Evolutionary conservation across 2,797 vertebrate genomes (phyloP), one percentile per base, ranked within the genome.

Genomic region (Pempheris klunzingeri): DNA sequence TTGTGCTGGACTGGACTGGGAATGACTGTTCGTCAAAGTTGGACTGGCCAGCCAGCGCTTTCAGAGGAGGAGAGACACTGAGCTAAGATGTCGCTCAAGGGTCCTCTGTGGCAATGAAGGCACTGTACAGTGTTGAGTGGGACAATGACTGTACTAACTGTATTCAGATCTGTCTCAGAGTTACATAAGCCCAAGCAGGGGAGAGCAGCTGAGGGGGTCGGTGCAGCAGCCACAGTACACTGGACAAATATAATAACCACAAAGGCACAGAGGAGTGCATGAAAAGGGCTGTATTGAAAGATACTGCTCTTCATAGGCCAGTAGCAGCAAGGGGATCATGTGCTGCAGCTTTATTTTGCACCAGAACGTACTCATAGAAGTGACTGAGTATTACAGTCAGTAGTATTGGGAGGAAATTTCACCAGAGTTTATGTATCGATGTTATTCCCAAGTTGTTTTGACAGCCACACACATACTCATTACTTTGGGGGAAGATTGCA

Each of bases 161-260:
- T 93, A 93, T 94, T 94, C 88, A 91, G 87, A 91, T 91, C 81
- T 87, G 89, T 92, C 90, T 94, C 87, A 15, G 71, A 59, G 85
- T 95, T 94, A 93, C 87, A 70, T 93, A 94, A 93, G 82, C 81
- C 76, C 3, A 57, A 71, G 87, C 77, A 83, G 84, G 75, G 85
- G 71, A 87, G 84, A 87, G 87, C 83, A 85, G 90, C 80, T 88
- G 87, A 91, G 86, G 91, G 90, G 86, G 90, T 89, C 83, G 76
- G 81, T 78, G 84, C 82, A 88, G 84, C 93, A 92, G 87, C 91
- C 92, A 95, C 92, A 94, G 92, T 93, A 93, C 93, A 93, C 92
- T 94, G 94, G 93, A 93, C 91, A 95, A 95, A 95, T 92, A 95
- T 93, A 95, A 95, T 94, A 94, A 92, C 79, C 86, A 86, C 83